Conservation (phyloP, 2,797 vertebrate species). For the Microctenopoma lineatum region DNA sequence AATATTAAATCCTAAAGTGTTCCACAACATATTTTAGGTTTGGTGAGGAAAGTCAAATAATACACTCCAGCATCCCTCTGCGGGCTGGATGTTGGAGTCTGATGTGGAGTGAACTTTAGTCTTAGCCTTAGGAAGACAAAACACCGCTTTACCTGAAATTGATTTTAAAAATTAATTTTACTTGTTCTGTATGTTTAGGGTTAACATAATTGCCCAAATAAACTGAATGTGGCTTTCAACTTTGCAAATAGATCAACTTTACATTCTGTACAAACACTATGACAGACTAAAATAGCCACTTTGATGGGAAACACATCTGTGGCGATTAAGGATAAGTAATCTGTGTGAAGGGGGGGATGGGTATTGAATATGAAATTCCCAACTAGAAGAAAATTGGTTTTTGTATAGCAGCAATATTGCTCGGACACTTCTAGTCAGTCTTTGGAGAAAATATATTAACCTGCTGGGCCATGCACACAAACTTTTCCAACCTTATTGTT, state of each 20-base stretch:
- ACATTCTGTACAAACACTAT: constrained; percentile 44
- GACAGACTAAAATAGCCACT: constrained; percentile 39
- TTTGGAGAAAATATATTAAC: constrained; percentile 82
- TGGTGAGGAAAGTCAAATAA: constrained; percentile 23
- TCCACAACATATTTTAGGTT: constrained; percentile 27
- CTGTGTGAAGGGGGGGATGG: constrained; percentile 45
- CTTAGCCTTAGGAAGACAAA: constrained; percentile 47
- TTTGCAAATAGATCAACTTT: constrained; percentile 42
- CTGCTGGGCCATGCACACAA: constrained; percentile 77
- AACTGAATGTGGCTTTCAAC: constrained; percentile 49
- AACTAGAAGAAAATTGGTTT: constrained; percentile 71
- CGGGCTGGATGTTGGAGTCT: constrained; percentile 16
- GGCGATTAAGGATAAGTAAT: constrained; percentile 58
- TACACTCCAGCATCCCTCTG: constrained; percentile 15
- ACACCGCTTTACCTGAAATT: constrained; percentile 41
- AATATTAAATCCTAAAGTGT: constrained; percentile 11
- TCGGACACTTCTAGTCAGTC: constrained; percentile 75
- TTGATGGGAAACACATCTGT: constrained; percentile 60
- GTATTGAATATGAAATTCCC: constrained; percentile 61
- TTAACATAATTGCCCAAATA: constrained; percentile 41
- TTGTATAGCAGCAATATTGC: constrained; percentile 65
- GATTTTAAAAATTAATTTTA: constrained; percentile 55
- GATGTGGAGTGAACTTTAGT: constrained; percentile 24
- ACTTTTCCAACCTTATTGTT: constrained; percentile 84
- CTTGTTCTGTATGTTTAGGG: constrained; percentile 55